A percentile compares a stretch with the other conserved stretches of the same genome.
phyloP scores from a whole-genome alignment of 2,888 invertebrate genomes.

The Thymelicus acteon region DNA sequence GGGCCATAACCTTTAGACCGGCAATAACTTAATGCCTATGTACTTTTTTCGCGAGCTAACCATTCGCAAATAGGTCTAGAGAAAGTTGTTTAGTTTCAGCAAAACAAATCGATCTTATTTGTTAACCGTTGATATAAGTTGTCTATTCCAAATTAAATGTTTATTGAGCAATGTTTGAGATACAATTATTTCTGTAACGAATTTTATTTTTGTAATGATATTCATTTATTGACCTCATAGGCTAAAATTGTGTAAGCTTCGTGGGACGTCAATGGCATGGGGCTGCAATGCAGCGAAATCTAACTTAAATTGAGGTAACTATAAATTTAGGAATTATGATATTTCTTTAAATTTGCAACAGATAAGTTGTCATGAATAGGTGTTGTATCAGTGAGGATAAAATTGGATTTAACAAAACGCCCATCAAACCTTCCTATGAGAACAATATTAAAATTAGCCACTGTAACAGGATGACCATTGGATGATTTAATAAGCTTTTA shows the following conservation, averaged over 20 bases:
- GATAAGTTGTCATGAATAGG: no score
- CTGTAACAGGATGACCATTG: no score
- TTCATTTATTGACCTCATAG: background rate
- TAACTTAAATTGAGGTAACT: no score
- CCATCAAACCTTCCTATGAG: no score
- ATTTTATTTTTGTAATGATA: background rate
- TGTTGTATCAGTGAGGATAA: no score
- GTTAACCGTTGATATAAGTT: background rate
- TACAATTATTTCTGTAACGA: background rate
- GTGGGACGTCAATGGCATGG: no score
- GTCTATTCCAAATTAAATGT: background rate
- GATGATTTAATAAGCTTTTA: no score
- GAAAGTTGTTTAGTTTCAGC: background rate
- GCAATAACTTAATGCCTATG: constrained; percentile 24
- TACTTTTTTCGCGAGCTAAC: constrained; percentile 14
- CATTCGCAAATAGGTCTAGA: background rate
- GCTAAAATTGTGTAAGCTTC: background rate
- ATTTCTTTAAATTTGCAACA: no score
- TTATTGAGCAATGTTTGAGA: background rate
- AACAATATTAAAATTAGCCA: no score
- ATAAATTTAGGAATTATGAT: no score
- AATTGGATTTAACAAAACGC: no score
- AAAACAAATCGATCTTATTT: background rate
- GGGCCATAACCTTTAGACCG: constrained; percentile 36
- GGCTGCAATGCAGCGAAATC: no score